Percentiles rank a stretch among this genome's conserved stretches.
These are phyloP conservation scores for Exaiptasia diaphana DNA, from an alignment of 64 coral and sea anemone species.

Conservation along the genomic window DNA sequence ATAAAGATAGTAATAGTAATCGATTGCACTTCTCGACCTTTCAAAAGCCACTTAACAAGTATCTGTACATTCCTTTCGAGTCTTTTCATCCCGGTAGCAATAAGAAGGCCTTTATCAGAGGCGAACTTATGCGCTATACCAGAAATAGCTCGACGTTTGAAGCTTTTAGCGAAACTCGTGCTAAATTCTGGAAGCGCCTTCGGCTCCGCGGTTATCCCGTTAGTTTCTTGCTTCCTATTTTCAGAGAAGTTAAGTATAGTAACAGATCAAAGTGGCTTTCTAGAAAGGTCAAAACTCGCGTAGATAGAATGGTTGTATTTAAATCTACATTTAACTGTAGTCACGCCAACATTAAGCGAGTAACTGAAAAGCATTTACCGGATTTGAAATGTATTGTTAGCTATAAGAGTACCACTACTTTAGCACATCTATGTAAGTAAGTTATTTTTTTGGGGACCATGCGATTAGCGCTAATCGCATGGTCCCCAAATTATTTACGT, in stretches of 20 bases:
- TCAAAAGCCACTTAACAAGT: slow-evolving; percentile 52
- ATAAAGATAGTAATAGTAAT: background rate
- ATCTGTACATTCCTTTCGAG: slow-evolving; percentile 2
- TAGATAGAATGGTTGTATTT: slow-evolving; percentile 17
- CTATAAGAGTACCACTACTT: too few relatives aligned
- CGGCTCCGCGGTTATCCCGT: slow-evolving; percentile 12
- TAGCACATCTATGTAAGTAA: too few relatives aligned
- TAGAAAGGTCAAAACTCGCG: background rate
- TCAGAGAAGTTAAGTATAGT: slow-evolving; percentile 16
- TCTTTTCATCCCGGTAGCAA: slow-evolving; percentile 34
- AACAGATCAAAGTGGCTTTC: background rate
- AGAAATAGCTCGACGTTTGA: slow-evolving; percentile 10
- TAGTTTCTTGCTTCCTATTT: slow-evolving; percentile 29
- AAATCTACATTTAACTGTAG: slow-evolving; percentile 54
- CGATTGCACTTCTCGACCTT: slow-evolving; percentile 30
- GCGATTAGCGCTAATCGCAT: too few relatives aligned
- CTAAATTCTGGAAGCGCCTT: slow-evolving; percentile 33
- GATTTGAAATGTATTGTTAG: slow-evolving; percentile 35
- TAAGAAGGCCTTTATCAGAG: slow-evolving; percentile 23
- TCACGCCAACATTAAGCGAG: slow-evolving; percentile 17
- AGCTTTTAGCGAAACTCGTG: slow-evolving; percentile 23
- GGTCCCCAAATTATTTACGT: too few relatives aligned
- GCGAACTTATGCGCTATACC: slow-evolving; percentile 38
- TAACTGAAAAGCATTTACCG: slow-evolving; percentile 44
- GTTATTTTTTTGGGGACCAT: too few relatives aligned